Base-by-base conservation (phyloP, 30 jellyfish, hydroid and myxozoan species). In the Aurelia coerulea region DNA sequence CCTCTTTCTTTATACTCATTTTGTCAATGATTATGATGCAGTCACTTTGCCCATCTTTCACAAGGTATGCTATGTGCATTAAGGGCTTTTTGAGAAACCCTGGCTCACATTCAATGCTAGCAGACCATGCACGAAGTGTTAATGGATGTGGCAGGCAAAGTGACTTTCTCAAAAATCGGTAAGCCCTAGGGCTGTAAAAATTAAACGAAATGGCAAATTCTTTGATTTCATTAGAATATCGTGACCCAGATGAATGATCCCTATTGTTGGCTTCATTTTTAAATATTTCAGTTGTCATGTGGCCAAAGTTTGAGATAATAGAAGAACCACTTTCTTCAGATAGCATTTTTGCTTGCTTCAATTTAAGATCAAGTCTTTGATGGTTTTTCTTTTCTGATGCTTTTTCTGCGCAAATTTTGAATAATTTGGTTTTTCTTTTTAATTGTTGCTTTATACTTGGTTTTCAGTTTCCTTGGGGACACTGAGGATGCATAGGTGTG, bases 121-220 rank as follows among this genome's bases (percentile, higher is more conserved):
- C 66, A 65, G 63, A 35, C 90, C 90, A 79, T 15, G 66, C 15
- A 17, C 82, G 66, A 16, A 79, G 18, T 10, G 67, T 62, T 17
- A 73, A 31, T 60, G 90, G 82, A 46, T 79, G 90, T 3, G 90
- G 83, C 34, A 79, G 90, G 64, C 46, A 63, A 35, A 79, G 68
- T 4, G 68, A 29, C 67, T 58, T 31, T 62, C 92, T 70, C 6
- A n/a, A 73, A 29, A 31, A 71, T 15, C 54, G 37, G 60, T 73
- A 84, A 13, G 86, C 92, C 15, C 78, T 56, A 5, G 76, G 78
- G 78, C 78, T 68, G 77, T 82, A 56, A 63, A 50, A 82, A 32
- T 68, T 9, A 65, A 80, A 33, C 2, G 92, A 50, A 33, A 69
- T 17, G 52, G 92, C 92, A 82, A 82, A 54, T 42, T 82, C 77